phyloP scores from a whole-genome alignment of 2,888 invertebrate species.

The Acanthacorydalis orientalis region DNA sequence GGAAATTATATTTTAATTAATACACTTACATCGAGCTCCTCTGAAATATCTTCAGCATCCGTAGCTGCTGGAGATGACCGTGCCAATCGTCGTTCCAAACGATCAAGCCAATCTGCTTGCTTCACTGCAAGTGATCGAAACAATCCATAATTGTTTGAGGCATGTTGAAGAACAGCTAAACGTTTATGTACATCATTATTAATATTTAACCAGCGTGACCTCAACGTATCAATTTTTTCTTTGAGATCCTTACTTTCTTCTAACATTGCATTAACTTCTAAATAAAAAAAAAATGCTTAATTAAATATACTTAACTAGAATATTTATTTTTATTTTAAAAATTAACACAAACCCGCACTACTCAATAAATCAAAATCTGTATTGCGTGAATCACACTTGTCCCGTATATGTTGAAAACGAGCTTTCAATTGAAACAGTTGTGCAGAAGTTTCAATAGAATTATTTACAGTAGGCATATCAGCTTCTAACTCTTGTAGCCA shows the following conservation, averaged over 20 bases:
- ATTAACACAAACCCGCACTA: constrained; percentile 33
- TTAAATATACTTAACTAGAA: neutral
- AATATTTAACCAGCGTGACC: neutral
- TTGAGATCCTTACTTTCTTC: neutral
- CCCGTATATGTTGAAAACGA: constrained; percentile 52
- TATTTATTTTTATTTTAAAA: neutral
- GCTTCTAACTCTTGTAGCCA: constrained; percentile 48
- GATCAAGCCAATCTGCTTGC: constrained; percentile 57
- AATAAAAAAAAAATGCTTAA: neutral
- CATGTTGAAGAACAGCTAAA: constrained; percentile 43
- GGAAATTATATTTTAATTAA: neutral
- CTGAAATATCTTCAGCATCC: constrained; percentile 85
- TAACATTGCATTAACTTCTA: too few species aligned
- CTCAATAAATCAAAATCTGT: constrained; percentile 49
- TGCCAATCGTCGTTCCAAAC: constrained; percentile 57
- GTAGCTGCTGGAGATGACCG: constrained; percentile 52
- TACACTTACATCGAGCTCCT: constrained; percentile 62
- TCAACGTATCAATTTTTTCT: neutral
- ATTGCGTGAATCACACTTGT: constrained; percentile 51
- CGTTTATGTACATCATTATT: neutral
- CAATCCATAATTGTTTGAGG: constrained; percentile 61
- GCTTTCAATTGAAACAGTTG: constrained; percentile 56
- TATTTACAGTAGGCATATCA: constrained; percentile 40
- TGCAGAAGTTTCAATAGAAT: constrained; percentile 42
- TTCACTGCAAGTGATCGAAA: constrained; percentile 62